Percentiles rank a stretch among this genome's conserved stretches.
These are phyloP conservation scores for Oryctolagus cuniculus DNA, from an alignment of 2,113 vertebrate genomes.

Conservation along the genomic window DNA sequence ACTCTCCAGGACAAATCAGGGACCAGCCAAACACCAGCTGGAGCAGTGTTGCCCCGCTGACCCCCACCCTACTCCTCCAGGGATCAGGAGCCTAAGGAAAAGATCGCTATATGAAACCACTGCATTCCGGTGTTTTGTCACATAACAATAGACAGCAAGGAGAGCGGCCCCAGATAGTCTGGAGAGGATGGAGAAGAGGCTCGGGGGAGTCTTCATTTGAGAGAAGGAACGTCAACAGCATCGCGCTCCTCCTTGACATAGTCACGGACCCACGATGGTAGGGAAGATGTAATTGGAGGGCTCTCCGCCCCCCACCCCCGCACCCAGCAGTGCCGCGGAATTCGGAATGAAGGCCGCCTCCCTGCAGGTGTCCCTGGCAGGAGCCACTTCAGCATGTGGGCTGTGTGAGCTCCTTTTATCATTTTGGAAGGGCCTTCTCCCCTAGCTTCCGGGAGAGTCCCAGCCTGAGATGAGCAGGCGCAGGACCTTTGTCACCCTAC, in stretches of 20 bases:
- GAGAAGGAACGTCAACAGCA: background rate
- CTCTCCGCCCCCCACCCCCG: conserved; percentile 35
- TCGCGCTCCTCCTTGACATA: conserved; percentile 41
- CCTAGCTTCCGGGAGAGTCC: background rate
- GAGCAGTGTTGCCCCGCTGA: background rate
- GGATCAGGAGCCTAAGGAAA: background rate
- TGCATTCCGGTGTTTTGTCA: background rate
- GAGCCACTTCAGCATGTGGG: background rate
- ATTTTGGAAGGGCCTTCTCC: background rate
- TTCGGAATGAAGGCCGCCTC: background rate
- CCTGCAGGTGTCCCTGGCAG: conserved; percentile 38
- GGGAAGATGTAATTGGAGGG: conserved; percentile 65
- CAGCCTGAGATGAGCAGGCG: background rate
- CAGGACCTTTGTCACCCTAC: background rate
- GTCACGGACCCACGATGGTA: conserved; percentile 25
- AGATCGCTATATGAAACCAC: background rate
- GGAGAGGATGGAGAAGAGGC: background rate
- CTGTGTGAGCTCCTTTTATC: background rate
- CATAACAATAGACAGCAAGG: background rate
- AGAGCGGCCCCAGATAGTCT: background rate
- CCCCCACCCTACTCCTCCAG: too few species aligned
- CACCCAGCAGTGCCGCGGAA: background rate
- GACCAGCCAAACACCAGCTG: background rate
- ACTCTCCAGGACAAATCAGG: background rate
- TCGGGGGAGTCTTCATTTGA: conserved; percentile 9